A percentile compares a stretch with the other conserved stretches of the same genome.
Conservation (phyloP, 2,888 invertebrate genomes). For the Nomada ruficornis region DNA sequence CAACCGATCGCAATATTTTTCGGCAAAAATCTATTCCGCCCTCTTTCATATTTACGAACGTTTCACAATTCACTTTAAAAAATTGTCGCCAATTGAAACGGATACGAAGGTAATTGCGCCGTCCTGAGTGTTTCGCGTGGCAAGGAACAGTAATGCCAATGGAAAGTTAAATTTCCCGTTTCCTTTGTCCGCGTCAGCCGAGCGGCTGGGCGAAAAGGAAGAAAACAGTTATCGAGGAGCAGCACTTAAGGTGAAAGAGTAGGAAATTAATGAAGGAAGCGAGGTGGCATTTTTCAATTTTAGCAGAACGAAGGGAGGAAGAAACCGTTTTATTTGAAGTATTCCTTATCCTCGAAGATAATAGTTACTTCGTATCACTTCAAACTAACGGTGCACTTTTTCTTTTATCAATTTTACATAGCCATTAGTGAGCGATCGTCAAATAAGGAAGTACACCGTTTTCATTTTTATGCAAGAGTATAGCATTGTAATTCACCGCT, state of each 20-base stretch:
- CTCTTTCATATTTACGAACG: too few species aligned
- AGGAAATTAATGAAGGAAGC: slow-evolving; percentile 22
- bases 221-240: slow-evolving; percentile 6
- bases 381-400: too few species aligned
- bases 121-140: slow-evolving; percentile 1
- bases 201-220: background rate
- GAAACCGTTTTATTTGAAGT: background rate
- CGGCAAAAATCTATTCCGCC: too few species aligned
- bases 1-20: too few species aligned
- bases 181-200: slow-evolving; percentile 2
- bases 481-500: too few species aligned
- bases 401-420: too few species aligned
- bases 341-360: background rate
- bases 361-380: too few species aligned
- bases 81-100: too few species aligned
- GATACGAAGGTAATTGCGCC: background rate
- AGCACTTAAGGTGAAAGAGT: slow-evolving; percentile 14
- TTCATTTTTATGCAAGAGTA: too few species aligned
- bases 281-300: slow-evolving; percentile 24
- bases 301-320: background rate
- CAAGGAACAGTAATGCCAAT: background rate
- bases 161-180: background rate
- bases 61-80: too few species aligned
- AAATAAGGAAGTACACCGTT: too few species aligned
- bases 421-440: too few species aligned